phyloP scores from a whole-genome alignment of 2,888 invertebrate species.

The Tetrapedia diversipes region DNA sequence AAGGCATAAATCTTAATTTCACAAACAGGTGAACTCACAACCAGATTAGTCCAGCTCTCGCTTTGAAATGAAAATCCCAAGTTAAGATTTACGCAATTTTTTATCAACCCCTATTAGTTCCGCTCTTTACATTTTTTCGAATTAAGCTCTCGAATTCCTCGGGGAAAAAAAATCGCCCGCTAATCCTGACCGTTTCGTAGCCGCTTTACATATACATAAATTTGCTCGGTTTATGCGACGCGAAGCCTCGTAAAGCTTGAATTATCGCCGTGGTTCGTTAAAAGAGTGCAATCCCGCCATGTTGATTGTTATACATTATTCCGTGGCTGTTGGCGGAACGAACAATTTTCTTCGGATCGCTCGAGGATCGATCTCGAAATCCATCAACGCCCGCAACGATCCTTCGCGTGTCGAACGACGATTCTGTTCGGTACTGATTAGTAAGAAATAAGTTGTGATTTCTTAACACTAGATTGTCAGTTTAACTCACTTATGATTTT shows the following conservation, averaged over 20 bases:
- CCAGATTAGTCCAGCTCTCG: too few species aligned
- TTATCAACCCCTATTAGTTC: neutral
- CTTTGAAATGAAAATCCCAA: too few species aligned
- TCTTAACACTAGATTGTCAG: too few species aligned
- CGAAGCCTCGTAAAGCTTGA: slow-evolving; percentile 6
- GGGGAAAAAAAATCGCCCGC: neutral
- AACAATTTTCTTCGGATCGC: slow-evolving; percentile 51
- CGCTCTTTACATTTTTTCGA: neutral
- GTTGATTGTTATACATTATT: slow-evolving; percentile 50
- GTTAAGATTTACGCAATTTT: too few species aligned
- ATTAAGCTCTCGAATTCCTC: neutral
- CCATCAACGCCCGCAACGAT: slow-evolving; percentile 66
- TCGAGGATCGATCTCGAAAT: slow-evolving; percentile 58
- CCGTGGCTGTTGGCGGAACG: slow-evolving; percentile 32
- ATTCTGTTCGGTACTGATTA: too few species aligned
- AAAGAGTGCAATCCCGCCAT: slow-evolving; percentile 34
- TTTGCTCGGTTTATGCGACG: neutral
- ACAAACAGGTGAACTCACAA: too few species aligned
- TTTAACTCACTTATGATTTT: too few species aligned
- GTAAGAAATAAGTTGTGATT: too few species aligned
- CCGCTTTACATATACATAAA: neutral
- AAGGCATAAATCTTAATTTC: too few species aligned
- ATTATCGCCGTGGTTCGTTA: slow-evolving; percentile 22
- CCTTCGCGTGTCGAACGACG: slow-evolving; percentile 53
- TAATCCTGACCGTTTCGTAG: neutral